Percentiles rank a stretch among this genome's conserved stretches.
These are phyloP conservation scores for Andinoacara biseriatus DNA, from an alignment of 2,113 vertebrate species.

Conservation along the genomic window DNA sequence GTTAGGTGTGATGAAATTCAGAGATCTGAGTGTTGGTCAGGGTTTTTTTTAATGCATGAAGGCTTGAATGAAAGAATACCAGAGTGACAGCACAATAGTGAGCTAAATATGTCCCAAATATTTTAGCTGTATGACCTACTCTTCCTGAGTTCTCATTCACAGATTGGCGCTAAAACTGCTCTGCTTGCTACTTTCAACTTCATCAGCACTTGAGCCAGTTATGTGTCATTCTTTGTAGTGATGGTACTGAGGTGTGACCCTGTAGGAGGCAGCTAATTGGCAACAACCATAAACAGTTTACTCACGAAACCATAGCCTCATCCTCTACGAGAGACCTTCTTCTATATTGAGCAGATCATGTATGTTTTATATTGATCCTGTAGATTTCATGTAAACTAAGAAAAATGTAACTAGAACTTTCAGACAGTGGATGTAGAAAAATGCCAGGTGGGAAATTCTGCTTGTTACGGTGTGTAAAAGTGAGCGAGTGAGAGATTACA, in stretches of 20 bases:
- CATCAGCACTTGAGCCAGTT: neutral
- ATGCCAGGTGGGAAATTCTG: neutral
- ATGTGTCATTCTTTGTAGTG: neutral
- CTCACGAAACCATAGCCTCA: constrained; percentile 31
- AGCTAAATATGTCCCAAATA: neutral
- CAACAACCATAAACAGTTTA: constrained; percentile 5
- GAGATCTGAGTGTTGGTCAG: constrained; percentile 4
- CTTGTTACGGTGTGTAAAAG: constrained; percentile 20
- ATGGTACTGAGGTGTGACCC: constrained; percentile 2
- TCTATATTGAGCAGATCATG: constrained; percentile 48
- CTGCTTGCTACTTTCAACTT: neutral
- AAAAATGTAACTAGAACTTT: constrained; percentile 45
- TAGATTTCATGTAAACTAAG: constrained; percentile 61
- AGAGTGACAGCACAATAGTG: constrained; percentile 30
- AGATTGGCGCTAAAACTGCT: neutral
- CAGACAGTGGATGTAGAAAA: constrained; percentile 37
- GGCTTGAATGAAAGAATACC: neutral
- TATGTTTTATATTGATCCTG: constrained; percentile 54
- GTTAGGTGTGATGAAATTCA: neutral
- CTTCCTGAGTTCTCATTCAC: constrained; percentile 2
- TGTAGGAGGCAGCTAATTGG: constrained; percentile 26
- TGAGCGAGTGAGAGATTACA: neutral
- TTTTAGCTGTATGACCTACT: neutral
- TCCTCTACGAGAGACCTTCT: constrained; percentile 35
- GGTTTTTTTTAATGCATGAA: accelerated